Base-by-base conservation (phyloP, 2,888 invertebrate genomes). In the Ethmia dodecea region DNA sequence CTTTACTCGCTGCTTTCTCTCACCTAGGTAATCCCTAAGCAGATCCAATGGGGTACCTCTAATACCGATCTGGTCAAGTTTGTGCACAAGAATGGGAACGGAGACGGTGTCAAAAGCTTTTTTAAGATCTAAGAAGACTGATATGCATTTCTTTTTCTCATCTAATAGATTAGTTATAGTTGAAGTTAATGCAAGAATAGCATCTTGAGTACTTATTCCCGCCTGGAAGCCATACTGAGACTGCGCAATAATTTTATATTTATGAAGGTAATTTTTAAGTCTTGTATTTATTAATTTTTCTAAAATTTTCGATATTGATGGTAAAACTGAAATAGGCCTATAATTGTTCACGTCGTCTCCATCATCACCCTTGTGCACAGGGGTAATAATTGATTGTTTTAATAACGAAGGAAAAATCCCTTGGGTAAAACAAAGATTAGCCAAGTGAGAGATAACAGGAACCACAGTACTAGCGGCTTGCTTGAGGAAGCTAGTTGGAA, bases 361-460 rank as follows among this genome's bases (percentile, higher is more conserved):
- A 9, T 25, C 27, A 5, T 31, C 35, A 3, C 18, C 18, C 18
- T 18, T 18, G 18, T 18, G 18, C 5, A 28, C 8, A 3, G 28
- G 28, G 2, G 13, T 13, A 10, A 28, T 15, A 24, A 37, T 22
- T 3, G 42, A 18, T 29, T 32, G 8, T 20, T 42, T 36, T 0
- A 37, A 20, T 5, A 10, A 5, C 3, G 15, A 28, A 1, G 38
- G 42, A 12, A 42, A 42, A 8, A 28, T 27, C 0, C 42, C 38
- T 15, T 27, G 12, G 3, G 24, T 2, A 8, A 43, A 33, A 28
- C 37, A 39, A 8, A 37, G 13, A 14, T 42, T 42, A 12, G 25
- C 5, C 1, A 42, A n/a, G 9, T 42, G 35, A 15, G 22, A 25
- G 5, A 40, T 34, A 10, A 35, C n/a, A 6, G 38, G 37, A 1